Evolutionary conservation across 2,888 invertebrate genomes (phyloP).

Genomic region (Pollenia angustigena): DNA sequence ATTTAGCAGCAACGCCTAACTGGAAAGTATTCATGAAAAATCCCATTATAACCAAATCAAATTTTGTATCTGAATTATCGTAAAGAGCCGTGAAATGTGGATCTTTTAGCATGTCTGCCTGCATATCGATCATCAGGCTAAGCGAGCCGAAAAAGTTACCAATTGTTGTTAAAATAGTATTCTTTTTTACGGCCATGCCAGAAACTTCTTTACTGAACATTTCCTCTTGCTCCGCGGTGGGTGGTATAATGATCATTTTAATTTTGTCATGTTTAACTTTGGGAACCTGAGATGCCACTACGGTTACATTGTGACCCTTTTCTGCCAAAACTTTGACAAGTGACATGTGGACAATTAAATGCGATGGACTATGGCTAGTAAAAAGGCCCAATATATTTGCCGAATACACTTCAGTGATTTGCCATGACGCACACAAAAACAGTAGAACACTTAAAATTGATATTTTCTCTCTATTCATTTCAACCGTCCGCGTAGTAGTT

Average conservation of each 20-base stretch:
- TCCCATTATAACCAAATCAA: constrained; percentile 81
- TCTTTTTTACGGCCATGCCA: constrained; percentile 75
- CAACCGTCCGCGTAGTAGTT: constrained; percentile 14
- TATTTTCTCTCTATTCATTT: constrained; percentile 35
- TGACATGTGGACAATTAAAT: constrained; percentile 82
- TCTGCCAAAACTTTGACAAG: constrained; percentile 79
- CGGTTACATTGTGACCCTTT: constrained; percentile 82
- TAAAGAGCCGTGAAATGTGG: constrained; percentile 79
- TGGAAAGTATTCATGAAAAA: constrained; percentile 81
- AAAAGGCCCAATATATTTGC: constrained; percentile 82
- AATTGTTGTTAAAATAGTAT: constrained; percentile 73
- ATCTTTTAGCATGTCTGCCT: constrained; percentile 78
- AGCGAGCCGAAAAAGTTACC: constrained; percentile 74
- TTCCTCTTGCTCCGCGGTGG: constrained; percentile 75
- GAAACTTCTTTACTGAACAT: constrained; percentile 73
- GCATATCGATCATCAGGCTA: constrained; percentile 76
- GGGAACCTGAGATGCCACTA: constrained; percentile 79
- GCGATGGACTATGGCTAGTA: constrained; percentile 82
- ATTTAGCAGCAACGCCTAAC: constrained; percentile 78
- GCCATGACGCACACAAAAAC: constrained; percentile 26
- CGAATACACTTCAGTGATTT: constrained; percentile 68
- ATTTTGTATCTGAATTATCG: constrained; percentile 79
- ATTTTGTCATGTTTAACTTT: constrained; percentile 79
- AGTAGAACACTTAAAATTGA: constrained; percentile 14
- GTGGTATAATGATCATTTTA: constrained; percentile 78